phyloP scores from a whole-genome alignment of 2,113 vertebrate genomes.

The Suricata suricatta region DNA sequence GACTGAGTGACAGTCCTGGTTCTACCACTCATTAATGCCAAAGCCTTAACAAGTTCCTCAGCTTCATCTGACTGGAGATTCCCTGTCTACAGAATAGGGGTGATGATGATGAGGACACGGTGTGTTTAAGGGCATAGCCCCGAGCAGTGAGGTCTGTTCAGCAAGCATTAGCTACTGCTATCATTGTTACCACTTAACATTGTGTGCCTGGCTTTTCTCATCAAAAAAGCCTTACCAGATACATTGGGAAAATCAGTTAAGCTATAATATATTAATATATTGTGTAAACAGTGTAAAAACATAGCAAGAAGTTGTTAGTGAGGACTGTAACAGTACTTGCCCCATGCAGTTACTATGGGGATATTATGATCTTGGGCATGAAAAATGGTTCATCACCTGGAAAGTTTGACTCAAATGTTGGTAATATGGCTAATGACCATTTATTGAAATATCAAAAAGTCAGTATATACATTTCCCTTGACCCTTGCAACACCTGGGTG shows the following conservation, averaged over 20 bases:
- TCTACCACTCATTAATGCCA: not conserved
- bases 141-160: not conserved
- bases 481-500: not conserved
- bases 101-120: not conserved
- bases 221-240: slow-evolving; percentile 20
- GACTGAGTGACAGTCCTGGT: not conserved
- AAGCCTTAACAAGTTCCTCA: not conserved
- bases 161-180: not conserved
- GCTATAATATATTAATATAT: slow-evolving; percentile 42
- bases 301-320: slow-evolving; percentile 53
- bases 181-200: slow-evolving; percentile 24
- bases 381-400: slow-evolving; percentile 14
- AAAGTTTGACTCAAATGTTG: not conserved
- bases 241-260: slow-evolving; percentile 54
- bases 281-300: slow-evolving; percentile 33
- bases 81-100: not conserved
- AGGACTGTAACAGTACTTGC: not conserved
- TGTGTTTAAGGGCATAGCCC: not conserved
- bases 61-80: not conserved
- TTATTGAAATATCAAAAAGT: not conserved
- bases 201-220: slow-evolving; percentile 41
- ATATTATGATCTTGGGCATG: not conserved
- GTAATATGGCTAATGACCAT: not conserved
- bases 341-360: slow-evolving; percentile 14
- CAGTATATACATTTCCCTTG: not conserved